A percentile compares a stretch with the other conserved stretches of the same genome.
Conservation (phyloP, 2,113 vertebrate genomes). For the Sylvietta virens region DNA sequence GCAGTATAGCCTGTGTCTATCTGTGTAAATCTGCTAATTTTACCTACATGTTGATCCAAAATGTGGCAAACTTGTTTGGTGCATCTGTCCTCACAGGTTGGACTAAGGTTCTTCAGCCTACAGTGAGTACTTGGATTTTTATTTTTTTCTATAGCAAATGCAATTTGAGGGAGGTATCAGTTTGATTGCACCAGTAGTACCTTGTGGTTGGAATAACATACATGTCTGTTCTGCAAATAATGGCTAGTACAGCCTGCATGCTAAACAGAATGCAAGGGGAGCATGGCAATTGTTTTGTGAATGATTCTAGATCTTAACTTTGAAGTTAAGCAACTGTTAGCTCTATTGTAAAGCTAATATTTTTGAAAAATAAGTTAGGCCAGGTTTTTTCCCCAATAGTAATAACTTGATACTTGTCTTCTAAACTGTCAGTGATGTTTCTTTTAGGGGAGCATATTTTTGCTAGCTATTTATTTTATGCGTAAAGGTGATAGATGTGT, state of each 20-base stretch:
- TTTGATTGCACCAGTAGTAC: neutral
- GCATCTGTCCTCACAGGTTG: neutral
- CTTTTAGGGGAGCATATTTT: neutral
- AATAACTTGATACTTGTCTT: neutral
- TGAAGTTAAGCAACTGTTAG: neutral
- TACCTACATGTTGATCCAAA: neutral
- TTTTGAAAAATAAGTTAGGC: neutral
- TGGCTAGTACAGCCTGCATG: neutral
- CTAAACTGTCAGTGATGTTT: neutral
- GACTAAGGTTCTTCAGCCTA: neutral
- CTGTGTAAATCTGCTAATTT: neutral
- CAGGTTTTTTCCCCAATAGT: neutral
- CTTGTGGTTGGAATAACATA: neutral
- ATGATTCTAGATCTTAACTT: neutral
- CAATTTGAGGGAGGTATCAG: neutral
- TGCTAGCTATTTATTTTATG: neutral
- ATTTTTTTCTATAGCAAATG: neutral
- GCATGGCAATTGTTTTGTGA: neutral
- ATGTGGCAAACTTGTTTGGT: neutral
- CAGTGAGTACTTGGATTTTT: neutral
- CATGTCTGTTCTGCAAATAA: neutral
- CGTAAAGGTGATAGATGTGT: neutral
- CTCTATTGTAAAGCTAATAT: neutral
- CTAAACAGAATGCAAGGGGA: neutral
- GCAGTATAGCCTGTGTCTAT: accelerated